phyloP scores from a whole-genome alignment of 2,797 vertebrate species.

The Hippocampus kuda region DNA sequence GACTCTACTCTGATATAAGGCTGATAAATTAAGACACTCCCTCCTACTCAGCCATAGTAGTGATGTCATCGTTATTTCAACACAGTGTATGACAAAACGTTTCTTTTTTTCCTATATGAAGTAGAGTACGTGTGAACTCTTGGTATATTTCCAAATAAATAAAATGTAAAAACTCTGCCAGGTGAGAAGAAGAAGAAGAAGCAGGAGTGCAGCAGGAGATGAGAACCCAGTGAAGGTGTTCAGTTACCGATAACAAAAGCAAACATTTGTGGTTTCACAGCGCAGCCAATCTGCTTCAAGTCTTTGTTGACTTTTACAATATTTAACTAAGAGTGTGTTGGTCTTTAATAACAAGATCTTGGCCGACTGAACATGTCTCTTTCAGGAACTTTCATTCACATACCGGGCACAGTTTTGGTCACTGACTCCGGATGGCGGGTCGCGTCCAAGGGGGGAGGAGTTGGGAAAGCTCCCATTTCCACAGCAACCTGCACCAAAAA shows the following conservation, averaged over 20 bases:
- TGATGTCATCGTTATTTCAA: background rate
- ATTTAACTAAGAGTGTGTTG: background rate
- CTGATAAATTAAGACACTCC: slow-evolving; percentile 55
- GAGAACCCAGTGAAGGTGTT: background rate
- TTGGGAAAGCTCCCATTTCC: background rate
- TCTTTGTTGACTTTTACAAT: slow-evolving; percentile 5
- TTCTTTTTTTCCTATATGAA: background rate
- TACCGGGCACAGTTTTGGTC: background rate
- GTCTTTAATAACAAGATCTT: background rate
- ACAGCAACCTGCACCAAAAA: background rate
- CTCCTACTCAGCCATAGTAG: background rate
- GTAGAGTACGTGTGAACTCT: background rate
- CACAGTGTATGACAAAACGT: background rate
- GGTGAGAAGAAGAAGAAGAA: background rate
- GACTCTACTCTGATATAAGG: slow-evolving; percentile 30
- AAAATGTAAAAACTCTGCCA: background rate
- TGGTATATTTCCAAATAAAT: background rate
- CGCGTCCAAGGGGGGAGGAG: background rate
- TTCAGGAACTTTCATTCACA: background rate
- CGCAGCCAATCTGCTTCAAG: background rate
- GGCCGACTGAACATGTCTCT: too few species aligned
- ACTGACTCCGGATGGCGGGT: background rate
- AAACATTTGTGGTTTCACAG: slow-evolving; percentile 3
- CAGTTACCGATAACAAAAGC: background rate
- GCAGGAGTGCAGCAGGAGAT: too few species aligned